These are phyloP conservation scores for Gymnosoma rotundatum DNA, from an alignment of 2,888 invertebrate species.

Conservation along the genomic window DNA sequence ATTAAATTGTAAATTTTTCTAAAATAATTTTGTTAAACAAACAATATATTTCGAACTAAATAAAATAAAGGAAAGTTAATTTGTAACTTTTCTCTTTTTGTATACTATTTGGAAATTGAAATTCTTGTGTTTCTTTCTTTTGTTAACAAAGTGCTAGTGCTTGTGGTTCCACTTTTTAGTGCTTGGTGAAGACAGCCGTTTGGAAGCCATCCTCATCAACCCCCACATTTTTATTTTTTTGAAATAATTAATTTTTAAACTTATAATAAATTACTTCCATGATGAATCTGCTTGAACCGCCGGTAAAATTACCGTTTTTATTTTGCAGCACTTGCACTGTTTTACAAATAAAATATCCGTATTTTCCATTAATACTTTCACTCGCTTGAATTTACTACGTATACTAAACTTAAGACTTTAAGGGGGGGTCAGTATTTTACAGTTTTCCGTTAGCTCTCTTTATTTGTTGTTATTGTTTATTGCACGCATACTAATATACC, in stretches of 20 bases:
- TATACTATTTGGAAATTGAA: too few relatives aligned
- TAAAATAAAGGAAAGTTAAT: too few relatives aligned
- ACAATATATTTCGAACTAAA: too few relatives aligned
- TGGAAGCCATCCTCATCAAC: too few relatives aligned
- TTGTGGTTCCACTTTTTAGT: too few relatives aligned
- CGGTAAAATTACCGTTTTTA: conserved; percentile 15
- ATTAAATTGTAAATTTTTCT: too few relatives aligned
- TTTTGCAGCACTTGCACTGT: neutral
- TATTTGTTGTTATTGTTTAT: conserved; percentile 7
- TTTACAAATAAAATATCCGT: conserved; percentile 11
- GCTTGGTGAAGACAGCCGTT: too few relatives aligned
- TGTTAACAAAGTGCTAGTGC: too few relatives aligned
- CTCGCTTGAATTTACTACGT: conserved; percentile 46
- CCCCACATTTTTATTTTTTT: too few relatives aligned
- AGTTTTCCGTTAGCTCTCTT: conserved; percentile 25
- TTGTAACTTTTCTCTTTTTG: too few relatives aligned
- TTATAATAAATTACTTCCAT: neutral
- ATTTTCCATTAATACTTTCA: conserved; percentile 30
- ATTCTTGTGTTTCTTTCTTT: too few relatives aligned
- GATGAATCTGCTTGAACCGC: neutral
- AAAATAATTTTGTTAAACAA: too few relatives aligned
- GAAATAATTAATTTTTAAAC: neutral
- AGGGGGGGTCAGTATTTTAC: conserved; percentile 22
- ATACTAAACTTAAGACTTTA: conserved; percentile 39
- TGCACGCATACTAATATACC: neutral